Conservation (phyloP, 2,888 invertebrate genomes). For the Cerceris ruficornis region DNA sequence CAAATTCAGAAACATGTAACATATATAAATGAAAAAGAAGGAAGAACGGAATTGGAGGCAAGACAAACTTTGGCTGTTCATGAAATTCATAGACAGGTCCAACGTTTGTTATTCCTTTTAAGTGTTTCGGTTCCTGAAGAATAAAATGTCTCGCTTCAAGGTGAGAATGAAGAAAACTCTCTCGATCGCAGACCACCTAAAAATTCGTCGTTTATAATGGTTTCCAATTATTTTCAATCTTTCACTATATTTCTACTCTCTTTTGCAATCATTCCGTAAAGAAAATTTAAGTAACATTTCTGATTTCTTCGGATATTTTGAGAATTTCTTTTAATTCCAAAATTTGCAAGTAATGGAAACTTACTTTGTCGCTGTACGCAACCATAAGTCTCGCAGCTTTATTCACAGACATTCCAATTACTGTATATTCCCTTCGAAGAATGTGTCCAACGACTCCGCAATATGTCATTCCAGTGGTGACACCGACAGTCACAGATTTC, state of each 20-base stretch:
- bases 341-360: not conserved
- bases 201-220: not conserved
- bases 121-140: constrained; percentile 83
- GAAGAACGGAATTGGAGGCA: not conserved
- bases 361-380: constrained; percentile 84
- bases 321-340: not conserved
- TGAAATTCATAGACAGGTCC: constrained; percentile 87
- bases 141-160: constrained; percentile 85
- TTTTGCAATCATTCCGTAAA: not conserved
- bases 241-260: too few relatives aligned
- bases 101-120: constrained; percentile 85
- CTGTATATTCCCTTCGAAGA: constrained; percentile 88
- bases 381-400: constrained; percentile 88
- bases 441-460: constrained; percentile 90
- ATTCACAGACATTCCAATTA: constrained; percentile 88
- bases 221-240: not conserved
- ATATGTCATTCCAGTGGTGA: constrained; percentile 88
- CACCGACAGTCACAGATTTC: constrained; percentile 85
- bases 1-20: not conserved
- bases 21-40: not conserved
- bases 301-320: constrained; percentile 5
- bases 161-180: constrained; percentile 86
- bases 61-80: constrained; percentile 75
- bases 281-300: not conserved
- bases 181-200: constrained; percentile 84